A percentile compares a stretch with the other conserved stretches of the same genome.
phyloP scores from a whole-genome alignment of 2,888 invertebrate genomes.

The Sesia bembeciformis region DNA sequence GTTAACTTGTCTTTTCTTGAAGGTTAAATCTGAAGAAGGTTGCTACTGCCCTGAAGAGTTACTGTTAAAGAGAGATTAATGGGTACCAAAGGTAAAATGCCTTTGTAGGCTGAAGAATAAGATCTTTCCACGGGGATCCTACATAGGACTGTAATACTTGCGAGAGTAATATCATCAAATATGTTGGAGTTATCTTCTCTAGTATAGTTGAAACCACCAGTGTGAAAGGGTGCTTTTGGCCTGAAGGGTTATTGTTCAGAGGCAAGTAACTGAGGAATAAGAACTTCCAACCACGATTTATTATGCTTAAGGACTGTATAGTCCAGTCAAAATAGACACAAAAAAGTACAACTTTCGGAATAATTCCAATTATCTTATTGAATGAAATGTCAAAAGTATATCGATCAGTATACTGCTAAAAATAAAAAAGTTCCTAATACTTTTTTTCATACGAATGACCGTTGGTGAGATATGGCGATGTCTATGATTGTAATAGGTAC shows the following conservation, averaged over 20 bases:
- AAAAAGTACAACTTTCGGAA: too few species aligned
- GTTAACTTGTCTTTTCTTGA: too few species aligned
- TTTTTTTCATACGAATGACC: too few species aligned
- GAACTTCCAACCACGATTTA: slow-evolving; percentile 80
- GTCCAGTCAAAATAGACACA: too few species aligned
- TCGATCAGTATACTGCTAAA: too few species aligned
- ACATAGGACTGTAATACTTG: slow-evolving; percentile 90
- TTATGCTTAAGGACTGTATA: slow-evolving; percentile 87
- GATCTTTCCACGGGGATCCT: slow-evolving; percentile 80
- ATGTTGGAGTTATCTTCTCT: slow-evolving; percentile 2
- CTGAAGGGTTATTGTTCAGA: slow-evolving; percentile 82
- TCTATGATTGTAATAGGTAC: too few species aligned
- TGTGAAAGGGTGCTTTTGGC: slow-evolving; percentile 93
- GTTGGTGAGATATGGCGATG: too few species aligned
- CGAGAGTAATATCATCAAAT: too few species aligned
- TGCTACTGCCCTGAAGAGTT: slow-evolving; percentile 90
- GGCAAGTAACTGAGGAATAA: slow-evolving; percentile 81
- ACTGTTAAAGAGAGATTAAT: slow-evolving; percentile 81
- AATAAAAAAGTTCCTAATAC: too few species aligned
- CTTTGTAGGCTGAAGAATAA: slow-evolving; percentile 86
- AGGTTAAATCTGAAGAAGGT: slow-evolving; percentile 83
- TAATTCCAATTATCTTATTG: too few species aligned
- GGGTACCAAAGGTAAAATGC: slow-evolving; percentile 81
- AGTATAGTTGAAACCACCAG: slow-evolving; percentile 67
- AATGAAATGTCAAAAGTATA: too few species aligned